A percentile compares a stretch with the other conserved stretches of the same genome.
Conservation (phyloP, 2,888 invertebrate species). For the Monopis laevigella region DNA sequence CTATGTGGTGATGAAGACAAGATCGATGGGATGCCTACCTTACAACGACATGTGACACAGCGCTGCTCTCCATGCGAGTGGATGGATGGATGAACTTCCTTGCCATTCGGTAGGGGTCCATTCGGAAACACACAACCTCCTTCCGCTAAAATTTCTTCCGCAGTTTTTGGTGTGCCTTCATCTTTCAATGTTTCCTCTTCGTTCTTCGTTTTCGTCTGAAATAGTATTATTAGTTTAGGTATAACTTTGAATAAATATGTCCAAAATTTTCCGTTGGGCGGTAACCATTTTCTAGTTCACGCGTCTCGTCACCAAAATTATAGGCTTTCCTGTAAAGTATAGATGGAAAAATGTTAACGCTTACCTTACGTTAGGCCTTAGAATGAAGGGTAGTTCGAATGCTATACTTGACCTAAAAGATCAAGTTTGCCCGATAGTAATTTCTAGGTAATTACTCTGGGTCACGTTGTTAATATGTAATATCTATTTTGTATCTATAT, state of each 20-base stretch:
- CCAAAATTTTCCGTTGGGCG: background rate
- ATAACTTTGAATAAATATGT: background rate
- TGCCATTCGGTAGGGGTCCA: constrained; percentile 74
- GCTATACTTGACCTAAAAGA: too few species aligned
- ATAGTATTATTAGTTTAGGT: constrained; percentile 6
- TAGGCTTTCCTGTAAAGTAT: too few species aligned
- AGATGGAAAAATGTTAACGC: too few species aligned
- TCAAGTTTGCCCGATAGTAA: too few species aligned
- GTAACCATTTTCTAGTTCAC: constrained; percentile 25
- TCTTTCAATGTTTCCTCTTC: constrained; percentile 52
- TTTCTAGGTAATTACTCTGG: too few species aligned
- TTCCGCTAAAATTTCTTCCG: constrained; percentile 76
- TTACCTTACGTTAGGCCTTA: too few species aligned
- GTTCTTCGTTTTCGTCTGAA: constrained; percentile 46
- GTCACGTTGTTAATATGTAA: too few species aligned
- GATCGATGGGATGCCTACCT: too few species aligned
- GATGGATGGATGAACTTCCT: constrained; percentile 89
- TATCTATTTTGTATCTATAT: background rate
- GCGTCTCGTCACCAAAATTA: too few species aligned
- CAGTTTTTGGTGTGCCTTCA: constrained; percentile 58
- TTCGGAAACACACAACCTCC: constrained; percentile 86
- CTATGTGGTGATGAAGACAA: too few species aligned
- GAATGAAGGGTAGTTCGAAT: too few species aligned
- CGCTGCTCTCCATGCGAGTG: constrained; percentile 88
- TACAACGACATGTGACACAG: constrained; percentile 91